Percentiles rank a stretch among this genome's conserved stretches.
These are phyloP conservation scores for Encarsia formosa DNA, from an alignment of 2,888 invertebrate genomes.

Conservation along the genomic window DNA sequence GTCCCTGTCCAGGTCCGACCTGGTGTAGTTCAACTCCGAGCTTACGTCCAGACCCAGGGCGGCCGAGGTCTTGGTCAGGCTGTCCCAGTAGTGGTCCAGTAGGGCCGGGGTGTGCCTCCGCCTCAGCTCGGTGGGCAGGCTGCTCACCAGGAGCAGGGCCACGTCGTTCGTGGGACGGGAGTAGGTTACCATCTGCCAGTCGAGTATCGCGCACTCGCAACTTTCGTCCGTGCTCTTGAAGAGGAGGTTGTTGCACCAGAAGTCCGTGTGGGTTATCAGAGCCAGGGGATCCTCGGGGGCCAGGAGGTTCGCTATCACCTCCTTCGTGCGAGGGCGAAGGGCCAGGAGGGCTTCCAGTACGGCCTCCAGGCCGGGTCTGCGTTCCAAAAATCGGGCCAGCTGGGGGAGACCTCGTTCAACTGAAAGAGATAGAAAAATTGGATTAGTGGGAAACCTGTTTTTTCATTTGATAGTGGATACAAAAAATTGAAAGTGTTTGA, in stretches of 20 bases:
- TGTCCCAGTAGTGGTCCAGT: slow-evolving; percentile 68
- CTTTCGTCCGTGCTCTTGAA: slow-evolving; percentile 53
- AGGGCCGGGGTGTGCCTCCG: slow-evolving; percentile 61
- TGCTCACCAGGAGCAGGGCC: slow-evolving; percentile 68
- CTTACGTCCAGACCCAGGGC: slow-evolving; percentile 61
- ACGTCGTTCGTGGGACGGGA: slow-evolving; percentile 76
- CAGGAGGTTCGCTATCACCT: slow-evolving; percentile 66
- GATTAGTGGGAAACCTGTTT: too few species aligned
- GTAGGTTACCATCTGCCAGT: slow-evolving; percentile 83
- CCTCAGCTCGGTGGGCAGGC: slow-evolving; percentile 67
- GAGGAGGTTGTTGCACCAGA: slow-evolving; percentile 78
- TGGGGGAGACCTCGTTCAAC: slow-evolving; percentile 75
- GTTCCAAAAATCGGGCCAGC: slow-evolving; percentile 67
- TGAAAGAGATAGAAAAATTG: not conserved
- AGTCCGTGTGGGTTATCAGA: slow-evolving; percentile 76
- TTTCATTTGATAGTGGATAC: too few species aligned
- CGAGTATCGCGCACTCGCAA: slow-evolving; percentile 67
- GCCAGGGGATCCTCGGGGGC: slow-evolving; percentile 71
- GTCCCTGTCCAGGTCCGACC: slow-evolving; percentile 56
- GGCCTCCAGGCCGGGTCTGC: slow-evolving; percentile 61
- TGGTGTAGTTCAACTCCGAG: slow-evolving; percentile 55
- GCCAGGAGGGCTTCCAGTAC: slow-evolving; percentile 60
- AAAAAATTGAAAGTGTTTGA: too few species aligned
- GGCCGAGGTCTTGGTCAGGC: slow-evolving; percentile 59
- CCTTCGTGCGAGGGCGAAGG: slow-evolving; percentile 65